Conservation (phyloP, 2,113 vertebrate genomes). For the Centropristis striata region DNA sequence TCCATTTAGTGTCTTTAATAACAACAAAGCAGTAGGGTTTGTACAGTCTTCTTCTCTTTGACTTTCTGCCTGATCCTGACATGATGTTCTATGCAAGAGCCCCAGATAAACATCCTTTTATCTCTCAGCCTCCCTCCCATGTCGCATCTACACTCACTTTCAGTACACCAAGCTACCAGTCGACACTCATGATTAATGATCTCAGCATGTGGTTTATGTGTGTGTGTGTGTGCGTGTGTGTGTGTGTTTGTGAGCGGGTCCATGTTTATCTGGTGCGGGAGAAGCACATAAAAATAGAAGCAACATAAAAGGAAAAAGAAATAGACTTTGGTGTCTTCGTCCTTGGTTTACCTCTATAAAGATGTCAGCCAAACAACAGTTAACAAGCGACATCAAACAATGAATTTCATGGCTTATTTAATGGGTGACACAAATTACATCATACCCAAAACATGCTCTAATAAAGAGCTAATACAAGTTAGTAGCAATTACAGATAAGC, state of each 20-base stretch:
- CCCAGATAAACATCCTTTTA: slow-evolving; percentile 74
- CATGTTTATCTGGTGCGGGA: slow-evolving; percentile 36
- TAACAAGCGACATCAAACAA: slow-evolving; percentile 7
- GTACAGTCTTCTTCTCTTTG: slow-evolving; percentile 7
- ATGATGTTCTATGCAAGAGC: slow-evolving; percentile 72
- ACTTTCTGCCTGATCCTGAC: slow-evolving; percentile 49
- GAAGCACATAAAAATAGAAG: slow-evolving; percentile 42
- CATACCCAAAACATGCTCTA: neutral
- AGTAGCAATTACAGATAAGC: neutral
- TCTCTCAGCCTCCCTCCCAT: slow-evolving; percentile 58
- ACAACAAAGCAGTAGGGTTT: slow-evolving; percentile 25
- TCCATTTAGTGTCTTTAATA: slow-evolving; percentile 30
- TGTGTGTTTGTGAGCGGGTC: slow-evolving; percentile 3
- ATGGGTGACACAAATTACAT: neutral
- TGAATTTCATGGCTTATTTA: neutral
- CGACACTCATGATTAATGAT: slow-evolving; percentile 68
- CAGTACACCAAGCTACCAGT: slow-evolving; percentile 35
- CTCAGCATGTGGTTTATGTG: slow-evolving; percentile 42
- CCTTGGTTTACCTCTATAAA: slow-evolving; percentile 43
- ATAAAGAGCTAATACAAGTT: neutral
- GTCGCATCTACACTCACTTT: slow-evolving; percentile 40
- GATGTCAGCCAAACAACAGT: slow-evolving; percentile 16
- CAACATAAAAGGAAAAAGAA: slow-evolving; percentile 27
- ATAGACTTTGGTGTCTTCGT: slow-evolving; percentile 29
- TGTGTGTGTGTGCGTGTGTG: slow-evolving; percentile 4